phyloP scores from a whole-genome alignment of 2,888 invertebrate genomes.

The Lasioglossum leucozonium region DNA sequence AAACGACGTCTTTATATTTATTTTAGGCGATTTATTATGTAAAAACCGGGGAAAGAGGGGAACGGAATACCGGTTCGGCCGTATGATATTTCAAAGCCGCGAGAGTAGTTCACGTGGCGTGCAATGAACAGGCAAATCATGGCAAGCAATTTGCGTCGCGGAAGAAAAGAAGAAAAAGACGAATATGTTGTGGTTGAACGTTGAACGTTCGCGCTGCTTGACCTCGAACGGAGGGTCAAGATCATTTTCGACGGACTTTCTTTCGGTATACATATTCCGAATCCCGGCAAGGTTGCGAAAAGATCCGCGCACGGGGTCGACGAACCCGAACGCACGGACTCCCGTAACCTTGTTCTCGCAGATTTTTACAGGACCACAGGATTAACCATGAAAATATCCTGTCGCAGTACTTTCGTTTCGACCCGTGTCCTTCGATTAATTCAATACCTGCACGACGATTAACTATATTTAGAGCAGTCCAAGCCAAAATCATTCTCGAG shows the following conservation, averaged over 20 bases:
- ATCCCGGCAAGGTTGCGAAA: constrained; percentile 28
- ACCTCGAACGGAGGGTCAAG: constrained; percentile 29
- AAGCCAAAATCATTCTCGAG: background rate
- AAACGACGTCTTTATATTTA: background rate
- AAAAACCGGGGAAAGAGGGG: background rate
- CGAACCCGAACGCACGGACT: constrained; percentile 18
- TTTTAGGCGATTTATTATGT: constrained; percentile 10
- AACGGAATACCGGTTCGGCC: background rate
- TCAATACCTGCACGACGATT: background rate
- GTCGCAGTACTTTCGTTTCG: background rate
- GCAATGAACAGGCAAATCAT: background rate
- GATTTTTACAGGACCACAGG: constrained; percentile 29
- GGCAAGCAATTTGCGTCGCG: constrained; percentile 6
- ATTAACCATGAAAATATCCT: constrained; percentile 21
- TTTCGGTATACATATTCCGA: constrained; percentile 17
- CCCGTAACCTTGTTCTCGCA: constrained; percentile 22
- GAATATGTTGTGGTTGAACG: background rate
- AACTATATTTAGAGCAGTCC: background rate
- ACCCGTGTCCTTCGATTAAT: background rate
- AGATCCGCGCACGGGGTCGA: constrained; percentile 25
- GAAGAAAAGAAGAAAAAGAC: background rate
- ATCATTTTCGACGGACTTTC: constrained; percentile 41
- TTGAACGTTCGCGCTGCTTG: constrained; percentile 4
- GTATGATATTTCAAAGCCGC: background rate
- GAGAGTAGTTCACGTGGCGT: constrained; percentile 2